Conservation (phyloP, 2,113 vertebrate species). For the Corydoras maculifer region DNA sequence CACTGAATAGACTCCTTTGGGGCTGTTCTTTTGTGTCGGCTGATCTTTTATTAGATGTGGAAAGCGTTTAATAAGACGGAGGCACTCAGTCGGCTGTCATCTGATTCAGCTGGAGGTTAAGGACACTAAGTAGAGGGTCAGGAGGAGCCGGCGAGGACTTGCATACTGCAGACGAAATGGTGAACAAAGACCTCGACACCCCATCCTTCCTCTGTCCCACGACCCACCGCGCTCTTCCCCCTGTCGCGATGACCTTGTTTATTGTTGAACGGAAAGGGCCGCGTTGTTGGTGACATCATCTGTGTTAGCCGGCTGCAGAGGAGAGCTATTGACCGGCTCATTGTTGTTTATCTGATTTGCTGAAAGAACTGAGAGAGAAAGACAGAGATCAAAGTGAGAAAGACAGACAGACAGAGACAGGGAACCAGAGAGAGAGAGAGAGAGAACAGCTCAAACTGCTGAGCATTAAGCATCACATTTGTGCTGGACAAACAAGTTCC, state of each 20-base stretch:
- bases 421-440: no score
- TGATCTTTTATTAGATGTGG: no score
- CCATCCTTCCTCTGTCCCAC: constrained; percentile 13
- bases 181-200: constrained; percentile 52
- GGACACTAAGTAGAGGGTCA: not conserved
- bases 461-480: no score
- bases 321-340: constrained; percentile 48
- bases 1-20: no score
- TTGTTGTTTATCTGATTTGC: constrained; percentile 49
- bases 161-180: constrained; percentile 48
- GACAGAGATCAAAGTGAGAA: not conserved
- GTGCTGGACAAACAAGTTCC: no score
- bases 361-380: constrained; percentile 19
- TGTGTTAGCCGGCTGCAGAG: constrained; percentile 46
- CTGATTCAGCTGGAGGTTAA: not conserved
- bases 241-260: constrained; percentile 47
- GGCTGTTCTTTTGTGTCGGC: no score
- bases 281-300: constrained; percentile 58
- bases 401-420: not conserved
- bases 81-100: not conserved
- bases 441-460: no score
- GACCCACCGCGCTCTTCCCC: constrained; percentile 24
- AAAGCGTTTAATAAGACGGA: no score
- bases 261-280: constrained; percentile 46
- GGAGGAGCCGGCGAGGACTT: constrained; percentile 10